These are phyloP conservation scores for Anser brachyrhynchus DNA, from an alignment of 2,113 vertebrate genomes.

Conservation along the genomic window DNA sequence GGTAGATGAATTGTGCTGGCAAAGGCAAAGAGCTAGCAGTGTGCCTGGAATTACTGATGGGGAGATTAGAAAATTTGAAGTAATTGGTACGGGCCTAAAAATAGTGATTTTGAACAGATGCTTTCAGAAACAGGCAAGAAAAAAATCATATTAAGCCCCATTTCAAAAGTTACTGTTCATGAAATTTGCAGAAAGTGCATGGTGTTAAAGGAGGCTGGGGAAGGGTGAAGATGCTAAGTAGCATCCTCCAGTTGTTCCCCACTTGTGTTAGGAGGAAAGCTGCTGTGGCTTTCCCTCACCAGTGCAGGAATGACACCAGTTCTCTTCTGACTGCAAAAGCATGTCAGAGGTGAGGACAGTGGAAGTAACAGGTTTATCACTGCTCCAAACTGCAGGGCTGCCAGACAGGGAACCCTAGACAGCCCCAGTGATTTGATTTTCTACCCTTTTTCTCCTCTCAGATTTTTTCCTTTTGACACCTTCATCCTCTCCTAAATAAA, in stretches of 20 bases:
- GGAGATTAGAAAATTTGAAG: neutral
- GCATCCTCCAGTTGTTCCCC: neutral
- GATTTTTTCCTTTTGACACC: neutral
- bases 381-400: neutral
- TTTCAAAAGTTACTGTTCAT: neutral
- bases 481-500: neutral
- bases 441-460: neutral
- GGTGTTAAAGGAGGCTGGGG: neutral
- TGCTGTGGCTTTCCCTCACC: neutral
- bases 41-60: neutral
- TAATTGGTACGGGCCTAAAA: neutral
- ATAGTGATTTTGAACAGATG: neutral
- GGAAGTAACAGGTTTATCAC: fast-evolving
- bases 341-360: neutral
- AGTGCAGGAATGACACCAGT: fast-evolving
- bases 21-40: neutral
- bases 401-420: neutral
- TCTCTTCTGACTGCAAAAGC: neutral
- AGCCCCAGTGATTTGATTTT: neutral
- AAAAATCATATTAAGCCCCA: neutral
- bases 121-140: neutral
- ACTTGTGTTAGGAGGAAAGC: neutral
- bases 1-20: neutral
- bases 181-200: neutral
- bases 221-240: neutral